Evolutionary conservation across 2,113 vertebrate genomes (phyloP).

Genomic region (Pan paniscus): DNA sequence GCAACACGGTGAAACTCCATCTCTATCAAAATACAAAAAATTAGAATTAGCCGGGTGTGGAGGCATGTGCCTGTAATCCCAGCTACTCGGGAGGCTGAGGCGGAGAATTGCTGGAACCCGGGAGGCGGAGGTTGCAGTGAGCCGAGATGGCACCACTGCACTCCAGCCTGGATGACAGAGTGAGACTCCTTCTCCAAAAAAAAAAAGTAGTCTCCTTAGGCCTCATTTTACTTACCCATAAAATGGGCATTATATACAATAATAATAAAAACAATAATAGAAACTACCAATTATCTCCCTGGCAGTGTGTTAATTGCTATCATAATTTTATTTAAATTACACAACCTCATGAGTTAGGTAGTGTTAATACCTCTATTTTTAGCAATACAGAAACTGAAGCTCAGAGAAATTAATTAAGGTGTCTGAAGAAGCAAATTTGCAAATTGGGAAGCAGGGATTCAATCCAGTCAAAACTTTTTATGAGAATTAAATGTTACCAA

Average conservation of each 20-base stretch:
- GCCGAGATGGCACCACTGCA: too few species aligned
- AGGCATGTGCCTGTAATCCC: too few species aligned
- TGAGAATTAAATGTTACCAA: background rate
- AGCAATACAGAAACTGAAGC: background rate
- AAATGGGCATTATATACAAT: background rate
- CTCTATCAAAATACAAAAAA: too few species aligned
- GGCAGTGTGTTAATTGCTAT: background rate
- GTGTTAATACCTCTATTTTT: background rate
- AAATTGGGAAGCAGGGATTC: background rate
- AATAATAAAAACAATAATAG: background rate
- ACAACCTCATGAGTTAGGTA: background rate
- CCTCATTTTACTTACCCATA: constrained; percentile 18
- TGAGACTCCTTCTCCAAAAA: too few species aligned
- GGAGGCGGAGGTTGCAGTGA: too few species aligned
- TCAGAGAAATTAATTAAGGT: constrained; percentile 5
- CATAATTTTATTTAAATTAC: constrained; percentile 18
- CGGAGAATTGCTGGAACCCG: too few species aligned
- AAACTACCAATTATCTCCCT: background rate
- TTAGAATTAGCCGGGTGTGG: too few species aligned
- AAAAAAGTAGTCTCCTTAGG: background rate
- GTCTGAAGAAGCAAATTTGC: background rate
- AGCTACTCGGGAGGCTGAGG: too few species aligned
- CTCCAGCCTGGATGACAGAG: too few species aligned
- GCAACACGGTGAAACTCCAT: too few species aligned
- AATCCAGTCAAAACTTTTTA: background rate